phyloP scores from a whole-genome alignment of 2,888 invertebrate genomes.

The Drosophila atroscutellata region DNA sequence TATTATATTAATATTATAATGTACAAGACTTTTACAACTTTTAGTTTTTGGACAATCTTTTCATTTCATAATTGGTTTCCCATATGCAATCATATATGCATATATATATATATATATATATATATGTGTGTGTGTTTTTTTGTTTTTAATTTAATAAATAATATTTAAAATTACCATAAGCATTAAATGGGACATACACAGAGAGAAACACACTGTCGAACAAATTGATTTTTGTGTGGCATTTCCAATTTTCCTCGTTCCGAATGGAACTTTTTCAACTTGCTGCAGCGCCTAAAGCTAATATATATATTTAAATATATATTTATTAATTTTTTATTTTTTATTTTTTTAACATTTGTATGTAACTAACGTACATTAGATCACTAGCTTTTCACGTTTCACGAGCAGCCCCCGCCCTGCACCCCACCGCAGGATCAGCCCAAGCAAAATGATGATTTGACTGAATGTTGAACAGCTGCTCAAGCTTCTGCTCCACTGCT shows the following conservation, averaged over 20 bases:
- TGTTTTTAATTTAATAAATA: constrained; percentile 64
- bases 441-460: constrained; percentile 65
- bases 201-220: constrained; percentile 43
- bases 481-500: constrained; percentile 2
- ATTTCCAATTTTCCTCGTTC: constrained; percentile 20
- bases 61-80: constrained; percentile 70
- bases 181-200: constrained; percentile 62
- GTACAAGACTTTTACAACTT: constrained; percentile 78
- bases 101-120: constrained; percentile 7
- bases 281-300: constrained; percentile 63
- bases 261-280: constrained; percentile 48
- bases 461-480: constrained; percentile 44
- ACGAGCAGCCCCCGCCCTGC: constrained; percentile 35
- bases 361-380: constrained; percentile 78
- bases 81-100: constrained; percentile 10
- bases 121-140: constrained; percentile 7
- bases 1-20: constrained; percentile 49
- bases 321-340: neutral
- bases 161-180: constrained; percentile 72
- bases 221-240: constrained; percentile 35
- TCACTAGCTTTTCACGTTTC: constrained; percentile 78
- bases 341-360: constrained; percentile 69
- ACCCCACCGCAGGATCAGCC: constrained; percentile 12
- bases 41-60: constrained; percentile 80
- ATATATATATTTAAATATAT: constrained; percentile 3